Base-by-base conservation (phyloP, 2,797 vertebrate genomes). In the Buceros bicornis region DNA sequence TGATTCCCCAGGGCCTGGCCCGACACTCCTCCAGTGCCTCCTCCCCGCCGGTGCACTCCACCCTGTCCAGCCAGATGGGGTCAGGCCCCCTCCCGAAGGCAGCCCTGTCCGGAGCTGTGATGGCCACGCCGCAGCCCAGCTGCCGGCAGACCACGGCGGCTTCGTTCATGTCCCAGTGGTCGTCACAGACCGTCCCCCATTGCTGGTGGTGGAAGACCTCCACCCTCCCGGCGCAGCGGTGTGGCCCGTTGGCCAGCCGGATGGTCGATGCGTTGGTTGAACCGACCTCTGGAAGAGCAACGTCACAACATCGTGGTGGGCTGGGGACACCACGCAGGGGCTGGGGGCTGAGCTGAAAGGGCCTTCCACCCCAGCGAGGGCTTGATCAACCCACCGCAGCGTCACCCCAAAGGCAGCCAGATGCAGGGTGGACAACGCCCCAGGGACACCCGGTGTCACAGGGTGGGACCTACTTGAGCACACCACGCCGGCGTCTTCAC, bases 1-100 rank as follows among this genome's bases (percentile, higher is more conserved):
- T 89, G 20, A 87, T 2, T 5, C 79, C 93, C 72, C 96, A 91
- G 19, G 76, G 31, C 2, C 72, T 96, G 74, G 96, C 87, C 21
- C 2, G 14, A 65, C 96, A 96, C 20, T 31, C 33, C 8, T 21
- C 31, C 6, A 96, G 81, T 42, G 61, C 18, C 2, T 5, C 43
- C 45, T 92, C 90, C 9, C 3, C 16, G 1, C 90, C 90, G 2
- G 5, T 9, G 11, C 90, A 92, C 37, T 48, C 7, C 0, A 92
- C 72, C 6, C 61, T 31, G 37, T 79, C 35, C 79, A 92, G 20
- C 90, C 85, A 92, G 85, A 92, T 88, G 42, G 48, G 66, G 17
- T 72, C 73, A 18, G 13, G 13, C 7, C 85, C 85, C 19, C 16
- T 48, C 21, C 90, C 84, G 0, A 92, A 92, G 20, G 31, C 53